Evolutionary conservation across 2,888 invertebrate genomes (phyloP).

Genomic region (Chrysolina americana): DNA sequence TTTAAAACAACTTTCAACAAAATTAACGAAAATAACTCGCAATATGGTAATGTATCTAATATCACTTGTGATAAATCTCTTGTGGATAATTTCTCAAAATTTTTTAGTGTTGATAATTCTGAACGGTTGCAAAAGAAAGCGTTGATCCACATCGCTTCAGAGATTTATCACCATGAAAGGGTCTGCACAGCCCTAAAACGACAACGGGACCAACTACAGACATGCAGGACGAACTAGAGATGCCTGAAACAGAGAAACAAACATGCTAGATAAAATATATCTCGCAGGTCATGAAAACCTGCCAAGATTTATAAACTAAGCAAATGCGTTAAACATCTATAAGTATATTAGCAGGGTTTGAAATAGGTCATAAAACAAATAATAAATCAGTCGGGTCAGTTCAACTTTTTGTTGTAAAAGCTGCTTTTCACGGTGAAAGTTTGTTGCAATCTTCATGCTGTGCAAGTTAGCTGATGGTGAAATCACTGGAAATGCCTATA

Average conservation of each 20-base stretch:
- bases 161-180: constrained; percentile 49
- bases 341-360: too few relatives aligned
- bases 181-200: constrained; percentile 52
- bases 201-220: constrained; percentile 69
- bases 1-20: constrained; percentile 3
- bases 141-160: neutral
- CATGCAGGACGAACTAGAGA: constrained; percentile 73
- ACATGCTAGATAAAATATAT: constrained; percentile 55
- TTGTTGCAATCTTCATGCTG: too few relatives aligned
- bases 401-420: too few relatives aligned
- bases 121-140: too few relatives aligned
- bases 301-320: neutral
- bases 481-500: too few relatives aligned
- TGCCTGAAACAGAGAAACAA: constrained; percentile 68
- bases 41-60: constrained; percentile 28
- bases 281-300: neutral
- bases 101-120: neutral
- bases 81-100: neutral
- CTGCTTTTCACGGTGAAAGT: too few relatives aligned
- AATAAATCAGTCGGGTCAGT: too few relatives aligned
- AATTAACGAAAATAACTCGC: constrained; percentile 13
- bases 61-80: constrained; percentile 41
- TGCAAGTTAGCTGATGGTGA: too few relatives aligned
- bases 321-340: too few relatives aligned
- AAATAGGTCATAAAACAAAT: too few relatives aligned